These are phyloP conservation scores for Pseudococcus jackbeardsleyi DNA, from an alignment of 2,888 invertebrate species.

Conservation along the genomic window DNA sequence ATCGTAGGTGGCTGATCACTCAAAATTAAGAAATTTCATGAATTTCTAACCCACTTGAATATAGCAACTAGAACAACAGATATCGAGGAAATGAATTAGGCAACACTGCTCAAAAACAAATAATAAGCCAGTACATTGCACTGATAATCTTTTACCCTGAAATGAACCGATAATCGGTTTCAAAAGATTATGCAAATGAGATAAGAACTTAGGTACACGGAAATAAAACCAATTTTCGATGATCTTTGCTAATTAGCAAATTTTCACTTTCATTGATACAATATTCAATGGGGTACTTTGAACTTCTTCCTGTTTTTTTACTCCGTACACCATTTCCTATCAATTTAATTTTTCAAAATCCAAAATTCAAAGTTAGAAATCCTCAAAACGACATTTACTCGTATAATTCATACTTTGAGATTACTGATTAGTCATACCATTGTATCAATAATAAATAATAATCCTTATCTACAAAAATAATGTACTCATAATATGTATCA, in stretches of 20 bases:
- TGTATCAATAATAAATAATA: background rate
- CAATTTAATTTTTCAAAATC: background rate
- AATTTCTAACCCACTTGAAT: background rate
- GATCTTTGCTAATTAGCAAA: background rate
- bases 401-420: too few relatives aligned
- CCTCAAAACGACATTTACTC: too few relatives aligned
- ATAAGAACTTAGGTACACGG: background rate
- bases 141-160: background rate
- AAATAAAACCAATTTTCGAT: background rate
- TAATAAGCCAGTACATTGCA: too few relatives aligned
- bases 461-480: constrained; percentile 8
- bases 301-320: too few relatives aligned
- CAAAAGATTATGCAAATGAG: background rate
- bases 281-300: background rate
- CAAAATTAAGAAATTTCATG: background rate
- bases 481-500: background rate
- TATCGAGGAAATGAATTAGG: background rate
- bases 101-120: background rate
- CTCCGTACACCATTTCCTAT: too few relatives aligned
- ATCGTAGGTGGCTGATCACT: background rate
- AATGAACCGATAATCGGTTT: background rate
- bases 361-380: background rate
- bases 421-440: background rate
- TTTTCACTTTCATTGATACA: background rate
- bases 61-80: background rate